Evolutionary conservation across 1,140 invertebrate species (phyloP).

Genomic region (Augochlora pura): DNA sequence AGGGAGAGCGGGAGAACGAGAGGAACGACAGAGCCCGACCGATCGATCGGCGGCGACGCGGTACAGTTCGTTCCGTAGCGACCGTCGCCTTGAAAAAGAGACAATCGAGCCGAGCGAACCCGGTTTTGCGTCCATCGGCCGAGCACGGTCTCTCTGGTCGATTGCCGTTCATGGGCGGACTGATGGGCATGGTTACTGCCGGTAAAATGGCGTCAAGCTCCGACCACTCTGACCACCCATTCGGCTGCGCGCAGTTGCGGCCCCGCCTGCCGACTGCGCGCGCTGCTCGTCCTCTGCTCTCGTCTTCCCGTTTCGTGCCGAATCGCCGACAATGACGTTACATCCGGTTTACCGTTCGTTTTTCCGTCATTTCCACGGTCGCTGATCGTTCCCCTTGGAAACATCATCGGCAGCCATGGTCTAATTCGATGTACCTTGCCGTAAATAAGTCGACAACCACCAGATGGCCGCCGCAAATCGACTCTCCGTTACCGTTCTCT

Average conservation of each 20-base stretch:
- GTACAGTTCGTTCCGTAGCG: slow-evolving; percentile 35
- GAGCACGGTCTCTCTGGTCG: slow-evolving; percentile 48
- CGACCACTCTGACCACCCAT: slow-evolving; percentile 17
- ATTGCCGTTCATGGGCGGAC: slow-evolving; percentile 32
- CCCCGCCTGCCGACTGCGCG: slow-evolving; percentile 47
- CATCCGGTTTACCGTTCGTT: no score
- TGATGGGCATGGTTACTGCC: slow-evolving; percentile 4
- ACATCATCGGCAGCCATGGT: neutral
- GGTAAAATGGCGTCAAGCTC: slow-evolving; percentile 56
- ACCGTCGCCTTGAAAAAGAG: slow-evolving; percentile 34
- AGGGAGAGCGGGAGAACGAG: neutral
- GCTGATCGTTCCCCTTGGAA: neutral
- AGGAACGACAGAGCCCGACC: slow-evolving; percentile 10
- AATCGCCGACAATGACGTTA: neutral
- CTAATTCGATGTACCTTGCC: neutral
- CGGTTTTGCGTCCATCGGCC: slow-evolving; percentile 38
- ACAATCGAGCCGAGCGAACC: slow-evolving; percentile 26
- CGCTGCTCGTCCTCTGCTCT: neutral
- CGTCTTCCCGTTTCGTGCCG: slow-evolving; percentile 9
- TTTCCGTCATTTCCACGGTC: no score
- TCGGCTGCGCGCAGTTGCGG: slow-evolving; percentile 46
- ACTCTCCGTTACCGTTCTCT: neutral
- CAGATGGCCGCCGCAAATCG: neutral
- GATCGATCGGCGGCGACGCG: slow-evolving; percentile 53
- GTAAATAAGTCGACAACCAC: neutral